Evolutionary conservation across 2,888 invertebrate species (phyloP).

Genomic region (Tiliacea citrago): DNA sequence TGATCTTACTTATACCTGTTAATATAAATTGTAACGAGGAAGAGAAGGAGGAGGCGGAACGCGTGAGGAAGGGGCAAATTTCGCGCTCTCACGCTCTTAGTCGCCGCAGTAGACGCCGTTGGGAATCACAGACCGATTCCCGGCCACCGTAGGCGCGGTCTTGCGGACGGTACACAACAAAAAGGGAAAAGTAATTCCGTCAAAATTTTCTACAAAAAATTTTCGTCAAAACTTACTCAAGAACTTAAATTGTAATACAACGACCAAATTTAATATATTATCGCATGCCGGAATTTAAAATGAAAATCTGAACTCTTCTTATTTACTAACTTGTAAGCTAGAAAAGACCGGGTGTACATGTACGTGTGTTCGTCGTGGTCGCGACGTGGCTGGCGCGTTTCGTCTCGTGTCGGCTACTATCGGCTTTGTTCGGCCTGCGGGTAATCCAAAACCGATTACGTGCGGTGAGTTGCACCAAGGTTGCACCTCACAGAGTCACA

Average conservation of each 20-base stretch:
- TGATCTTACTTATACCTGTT: background rate
- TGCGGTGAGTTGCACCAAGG: background rate
- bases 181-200: background rate
- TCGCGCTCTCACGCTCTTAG: too few species aligned
- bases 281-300: background rate
- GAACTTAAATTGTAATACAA: slow-evolving; percentile 18
- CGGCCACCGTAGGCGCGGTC: too few species aligned
- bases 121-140: too few species aligned
- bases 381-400: background rate
- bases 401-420: background rate
- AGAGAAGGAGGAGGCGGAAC: too few species aligned
- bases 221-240: background rate
- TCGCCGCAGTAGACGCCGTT: too few species aligned
- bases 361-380: background rate
- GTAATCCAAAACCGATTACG: slow-evolving; percentile 32
- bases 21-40: background rate
- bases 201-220: background rate
- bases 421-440: background rate
- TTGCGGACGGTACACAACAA: too few species aligned
- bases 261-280: slow-evolving; percentile 25
- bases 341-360: background rate
- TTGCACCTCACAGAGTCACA: background rate
- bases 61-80: too few species aligned
- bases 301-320: slow-evolving; percentile 9
- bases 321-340: slow-evolving; percentile 38